Evolutionary conservation across 2,113 vertebrate species (phyloP).

Genomic region (Hippoglossus stenolepis): DNA sequence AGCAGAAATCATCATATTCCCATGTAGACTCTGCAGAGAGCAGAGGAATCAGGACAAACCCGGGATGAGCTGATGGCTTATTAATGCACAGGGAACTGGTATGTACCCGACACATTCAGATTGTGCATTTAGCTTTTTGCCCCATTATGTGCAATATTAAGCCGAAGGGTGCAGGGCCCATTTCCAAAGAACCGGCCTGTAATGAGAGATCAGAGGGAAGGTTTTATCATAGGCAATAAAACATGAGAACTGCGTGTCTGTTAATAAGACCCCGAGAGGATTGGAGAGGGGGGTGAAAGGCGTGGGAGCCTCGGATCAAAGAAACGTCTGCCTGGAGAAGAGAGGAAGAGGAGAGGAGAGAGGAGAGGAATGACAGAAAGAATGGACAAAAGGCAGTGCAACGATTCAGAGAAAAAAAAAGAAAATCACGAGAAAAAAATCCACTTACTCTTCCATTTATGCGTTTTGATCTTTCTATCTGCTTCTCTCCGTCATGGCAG

Average conservation of each 20-base stretch:
- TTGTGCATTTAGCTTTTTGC: slow-evolving; percentile 75
- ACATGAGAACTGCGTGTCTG: slow-evolving; percentile 79
- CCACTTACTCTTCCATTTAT: slow-evolving; percentile 13
- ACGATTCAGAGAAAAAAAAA: slow-evolving; percentile 16
- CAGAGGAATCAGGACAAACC: slow-evolving; percentile 45
- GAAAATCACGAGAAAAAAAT: slow-evolving; percentile 10
- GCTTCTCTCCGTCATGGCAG: not conserved
- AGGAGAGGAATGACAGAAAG: slow-evolving; percentile 24
- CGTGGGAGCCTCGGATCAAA: slow-evolving; percentile 74
- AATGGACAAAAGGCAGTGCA: slow-evolving; percentile 27
- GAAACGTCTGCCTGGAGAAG: slow-evolving; percentile 57
- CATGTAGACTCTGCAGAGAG: slow-evolving; percentile 38
- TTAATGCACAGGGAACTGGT: slow-evolving; percentile 68
- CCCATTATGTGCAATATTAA: slow-evolving; percentile 75
- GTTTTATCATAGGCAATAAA: slow-evolving; percentile 83
- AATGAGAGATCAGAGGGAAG: slow-evolving; percentile 81
- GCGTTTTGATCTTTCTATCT: slow-evolving; percentile 17
- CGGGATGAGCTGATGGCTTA: slow-evolving; percentile 64
- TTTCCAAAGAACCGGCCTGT: slow-evolving; percentile 74
- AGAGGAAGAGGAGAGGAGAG: slow-evolving; percentile 1
- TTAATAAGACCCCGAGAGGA: slow-evolving; percentile 82
- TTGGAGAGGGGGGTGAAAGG: slow-evolving; percentile 61
- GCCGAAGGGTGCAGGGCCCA: slow-evolving; percentile 66
- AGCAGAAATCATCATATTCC: slow-evolving; percentile 18
- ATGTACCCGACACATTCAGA: slow-evolving; percentile 59